These are phyloP conservation scores for Ascidia mentula DNA, from an alignment of 23 tunicate genomes.

Conservation along the genomic window DNA sequence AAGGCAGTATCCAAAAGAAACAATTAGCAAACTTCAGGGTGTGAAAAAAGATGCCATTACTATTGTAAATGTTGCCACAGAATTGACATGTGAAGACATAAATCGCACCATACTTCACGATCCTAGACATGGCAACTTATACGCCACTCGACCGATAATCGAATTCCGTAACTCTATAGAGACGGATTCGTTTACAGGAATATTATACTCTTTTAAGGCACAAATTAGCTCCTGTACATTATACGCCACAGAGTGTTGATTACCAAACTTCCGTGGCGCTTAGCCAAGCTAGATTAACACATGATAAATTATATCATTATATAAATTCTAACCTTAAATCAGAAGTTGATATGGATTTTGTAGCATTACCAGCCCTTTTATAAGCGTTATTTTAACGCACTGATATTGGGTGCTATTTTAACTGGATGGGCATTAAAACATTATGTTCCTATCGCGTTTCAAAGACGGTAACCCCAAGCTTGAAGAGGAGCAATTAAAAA, in stretches of 20 bases:
- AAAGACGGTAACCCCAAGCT: no score
- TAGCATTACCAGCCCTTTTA: not conserved
- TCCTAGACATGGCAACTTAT: not conserved
- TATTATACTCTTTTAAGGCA: not conserved
- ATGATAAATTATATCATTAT: not conserved
- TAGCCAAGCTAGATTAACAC: not conserved
- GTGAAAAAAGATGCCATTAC: not conserved
- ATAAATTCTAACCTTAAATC: not conserved
- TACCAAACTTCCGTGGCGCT: not conserved
- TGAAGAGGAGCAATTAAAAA: no score
- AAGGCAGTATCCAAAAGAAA: not conserved
- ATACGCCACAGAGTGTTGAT: not conserved
- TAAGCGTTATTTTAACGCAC: no score
- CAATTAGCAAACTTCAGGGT: not conserved
- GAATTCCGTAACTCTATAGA: not conserved
- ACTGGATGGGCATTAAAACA: no score
- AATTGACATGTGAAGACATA: not conserved
- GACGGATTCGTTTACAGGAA: not conserved
- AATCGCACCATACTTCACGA: not conserved
- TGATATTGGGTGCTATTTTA: no score
- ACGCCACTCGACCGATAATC: slow-evolving; percentile 1
- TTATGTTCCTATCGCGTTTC: no score
- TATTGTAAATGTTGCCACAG: not conserved
- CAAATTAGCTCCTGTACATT: not conserved
- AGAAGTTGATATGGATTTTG: not conserved